Base-by-base conservation (phyloP, 2,797 vertebrate genomes). In the Lycodopsis pacificus region DNA sequence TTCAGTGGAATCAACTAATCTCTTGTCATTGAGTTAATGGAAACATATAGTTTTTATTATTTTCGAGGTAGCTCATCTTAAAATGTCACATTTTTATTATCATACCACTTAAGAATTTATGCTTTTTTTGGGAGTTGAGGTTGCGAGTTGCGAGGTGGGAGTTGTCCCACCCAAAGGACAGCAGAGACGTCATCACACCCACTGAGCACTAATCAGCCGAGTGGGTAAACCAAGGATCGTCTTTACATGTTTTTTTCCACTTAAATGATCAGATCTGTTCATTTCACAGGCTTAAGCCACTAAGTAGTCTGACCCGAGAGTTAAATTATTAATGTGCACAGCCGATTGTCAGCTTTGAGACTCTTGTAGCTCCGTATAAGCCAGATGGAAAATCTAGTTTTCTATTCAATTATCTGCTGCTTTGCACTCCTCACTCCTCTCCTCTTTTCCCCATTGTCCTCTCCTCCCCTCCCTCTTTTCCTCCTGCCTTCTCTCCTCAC, bases 381-480 rank as follows among this genome's bases (percentile, higher is more conserved):
- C 62, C 79, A 77, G 56, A 70, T 66, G 76, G 67, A 85, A 87
- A 82, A 84, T 77, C 34, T n/a, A 75, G 49, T 82, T 79, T 81
- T 84, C 76, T 77, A 30, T 87, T 86, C 65, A 80, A 78, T 87
- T 83, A 80, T 79, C 48, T 66, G 48, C 71, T 51, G 20, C 71
- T 82, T 65, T 86, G 65, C 82, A 36, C 62, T 68, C 42, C 46
- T 57, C 30, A 2, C 56, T 32, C 54, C 48, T 76, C 76, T 71
- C 25, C 15, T 75, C 42, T 66, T 36, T 4, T 57, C 53, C 61
- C 61, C 44, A 72, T 49, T 76, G 59, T 70, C 68, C 44, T 46
- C 65, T 42, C 40, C 36, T 42, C 30, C 19, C 9, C 48, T 56
- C 46, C 36, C 46, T 65, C 42, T 54, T 30, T 72, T 34, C 34